Evolutionary conservation across 2,797 vertebrate species (phyloP).

Genomic region (Nyctalus aviator): DNA sequence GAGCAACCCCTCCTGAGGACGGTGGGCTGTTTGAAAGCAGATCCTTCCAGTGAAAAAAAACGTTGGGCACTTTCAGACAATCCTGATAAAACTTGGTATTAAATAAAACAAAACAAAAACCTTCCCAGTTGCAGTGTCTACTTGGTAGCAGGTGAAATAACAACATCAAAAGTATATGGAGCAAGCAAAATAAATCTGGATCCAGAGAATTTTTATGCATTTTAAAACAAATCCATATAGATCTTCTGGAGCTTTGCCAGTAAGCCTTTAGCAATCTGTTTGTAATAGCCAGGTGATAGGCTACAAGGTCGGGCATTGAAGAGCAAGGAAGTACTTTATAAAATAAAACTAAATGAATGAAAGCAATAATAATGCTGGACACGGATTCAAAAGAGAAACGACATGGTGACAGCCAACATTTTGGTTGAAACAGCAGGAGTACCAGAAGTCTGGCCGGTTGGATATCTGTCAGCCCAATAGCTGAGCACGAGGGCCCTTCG

Average conservation of each 20-base stretch:
- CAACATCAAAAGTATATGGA: constrained; percentile 77
- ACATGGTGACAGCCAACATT: constrained; percentile 63
- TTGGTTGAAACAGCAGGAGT: constrained; percentile 59
- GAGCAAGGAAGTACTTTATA: constrained; percentile 67
- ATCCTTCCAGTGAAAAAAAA: constrained; percentile 73
- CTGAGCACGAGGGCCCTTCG: not conserved
- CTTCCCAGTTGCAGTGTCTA: constrained; percentile 71
- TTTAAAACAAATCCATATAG: constrained; percentile 80
- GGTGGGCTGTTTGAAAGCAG: constrained; percentile 55
- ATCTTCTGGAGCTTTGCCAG: constrained; percentile 72
- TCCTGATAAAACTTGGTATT: constrained; percentile 65
- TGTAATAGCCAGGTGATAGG: constrained; percentile 79
- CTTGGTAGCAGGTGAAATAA: constrained; percentile 86
- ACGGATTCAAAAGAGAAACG: constrained; percentile 75
- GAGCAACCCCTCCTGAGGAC: constrained; percentile 29
- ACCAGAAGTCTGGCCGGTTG: not conserved
- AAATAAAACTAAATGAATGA: constrained; percentile 60
- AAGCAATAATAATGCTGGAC: constrained; percentile 49
- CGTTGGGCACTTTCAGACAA: constrained; percentile 67
- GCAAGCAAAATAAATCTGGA: constrained; percentile 80
- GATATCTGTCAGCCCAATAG: not conserved
- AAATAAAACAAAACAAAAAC: constrained; percentile 66
- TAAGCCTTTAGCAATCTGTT: constrained; percentile 81
- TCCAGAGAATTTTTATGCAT: constrained; percentile 82
- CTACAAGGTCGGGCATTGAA: constrained; percentile 10